These are phyloP conservation scores for Empis livida DNA, from an alignment of 2,888 invertebrate genomes.

Conservation along the genomic window DNA sequence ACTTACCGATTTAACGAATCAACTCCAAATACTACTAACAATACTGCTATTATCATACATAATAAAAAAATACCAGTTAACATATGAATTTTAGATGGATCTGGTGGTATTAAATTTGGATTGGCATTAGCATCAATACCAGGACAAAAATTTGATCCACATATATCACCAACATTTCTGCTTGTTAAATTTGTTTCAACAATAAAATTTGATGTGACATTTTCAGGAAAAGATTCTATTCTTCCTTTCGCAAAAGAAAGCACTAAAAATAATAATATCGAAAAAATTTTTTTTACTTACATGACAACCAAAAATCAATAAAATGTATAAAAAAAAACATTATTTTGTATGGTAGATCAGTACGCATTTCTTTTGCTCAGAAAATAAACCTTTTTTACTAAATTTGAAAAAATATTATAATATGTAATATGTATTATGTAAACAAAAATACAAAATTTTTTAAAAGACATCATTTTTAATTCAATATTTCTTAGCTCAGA, in stretches of 20 bases:
- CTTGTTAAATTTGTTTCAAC: constrained; percentile 14
- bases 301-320: no score
- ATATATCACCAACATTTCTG: constrained; percentile 43
- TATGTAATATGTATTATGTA: no score
- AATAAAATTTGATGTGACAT: background rate
- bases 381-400: no score
- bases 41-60: constrained; percentile 62
- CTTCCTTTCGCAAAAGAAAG: constrained; percentile 21
- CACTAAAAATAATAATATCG: background rate
- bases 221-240: constrained; percentile 4
- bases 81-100: constrained; percentile 57
- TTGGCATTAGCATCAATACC: constrained; percentile 42
- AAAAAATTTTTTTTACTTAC: no score
- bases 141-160: constrained; percentile 65
- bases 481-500: no score
- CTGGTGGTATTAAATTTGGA: constrained; percentile 58
- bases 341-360: no score
- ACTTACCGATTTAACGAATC: constrained; percentile 63
- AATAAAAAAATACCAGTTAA: constrained; percentile 69
- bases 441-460: no score
- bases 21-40: constrained; percentile 64
- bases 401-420: no score
- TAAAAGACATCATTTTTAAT: no score
- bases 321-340: no score
- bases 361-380: no score